Evolutionary conservation across 2,113 vertebrate genomes (phyloP), one percentile per base, ranked within the genome.

Genomic region (Phainopepla nitens): DNA sequence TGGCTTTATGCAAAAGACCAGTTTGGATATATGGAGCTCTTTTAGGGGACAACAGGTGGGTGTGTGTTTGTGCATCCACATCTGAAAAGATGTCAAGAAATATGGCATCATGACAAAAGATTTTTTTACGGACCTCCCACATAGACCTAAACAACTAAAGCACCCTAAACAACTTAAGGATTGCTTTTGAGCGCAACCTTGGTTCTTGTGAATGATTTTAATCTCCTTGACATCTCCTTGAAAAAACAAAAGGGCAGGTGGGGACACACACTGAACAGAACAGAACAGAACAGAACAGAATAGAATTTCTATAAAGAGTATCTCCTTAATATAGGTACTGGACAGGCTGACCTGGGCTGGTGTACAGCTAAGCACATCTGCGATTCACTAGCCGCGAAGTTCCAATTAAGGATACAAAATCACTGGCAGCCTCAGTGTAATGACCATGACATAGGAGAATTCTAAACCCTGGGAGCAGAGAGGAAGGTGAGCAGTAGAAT

Each of bases 131-230:
- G 36, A 78, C 33, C 33, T 72, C 22, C 39, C 22, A 45, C 1
- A 0, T 1, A 78, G 47, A 79, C 3, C n/a, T n/a, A n/a, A n/a
- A n/a, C n/a, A n/a, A n/a, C n/a, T n/a, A 1, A 49, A 68, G 22
- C 15, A 58, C 25, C 9, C 36, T 65, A 22, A 60, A 70, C 27
- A 64, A 66, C 24, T 20, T 87, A 41, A 72, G 11, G 29, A 56
- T n/a, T 78, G 41, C 13, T 88, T 35, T n/a, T 45, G 9, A 72
- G 45, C 33, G 69, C 33, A 85, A 10, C 7, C 41, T 29, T 69
- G 6, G 6, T 64, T 90, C 35, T 78, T 42, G 36, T 3, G 9
- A 77, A 58, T n/a, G 1, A 72, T 41, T 72, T 87, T 68, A 33
- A 76, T 45, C 27, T 61, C 27, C 13, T 44, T 86, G 45, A 73